Conservation (phyloP, 2,888 invertebrate genomes). For the Mimachlamys varia region DNA sequence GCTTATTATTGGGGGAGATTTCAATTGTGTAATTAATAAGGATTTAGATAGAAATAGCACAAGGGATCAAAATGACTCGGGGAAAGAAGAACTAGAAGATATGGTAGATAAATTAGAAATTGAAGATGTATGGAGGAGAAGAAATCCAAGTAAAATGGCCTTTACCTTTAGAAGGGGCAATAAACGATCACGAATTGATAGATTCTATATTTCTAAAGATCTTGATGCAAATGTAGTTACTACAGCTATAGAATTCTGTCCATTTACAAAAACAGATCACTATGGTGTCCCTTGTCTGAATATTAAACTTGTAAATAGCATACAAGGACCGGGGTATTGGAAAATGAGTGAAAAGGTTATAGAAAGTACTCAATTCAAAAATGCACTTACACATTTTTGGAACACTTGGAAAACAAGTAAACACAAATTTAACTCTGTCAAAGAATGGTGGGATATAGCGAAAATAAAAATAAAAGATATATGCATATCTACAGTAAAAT, state of each 20-base stretch:
- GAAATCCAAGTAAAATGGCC: not conserved
- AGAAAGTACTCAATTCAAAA: not conserved
- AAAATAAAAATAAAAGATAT: conserved; percentile 15
- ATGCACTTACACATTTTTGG: not conserved
- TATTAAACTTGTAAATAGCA: not conserved
- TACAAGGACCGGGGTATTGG: not conserved
- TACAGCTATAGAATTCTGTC: not conserved
- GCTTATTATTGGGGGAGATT: not conserved
- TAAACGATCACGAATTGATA: not conserved
- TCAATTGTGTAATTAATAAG: not conserved
- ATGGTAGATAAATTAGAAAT: not conserved
- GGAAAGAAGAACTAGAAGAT: not conserved
- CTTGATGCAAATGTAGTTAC: not conserved
- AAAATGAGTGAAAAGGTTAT: conserved; percentile 16
- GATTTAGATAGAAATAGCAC: not conserved
- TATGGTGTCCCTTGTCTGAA: not conserved
- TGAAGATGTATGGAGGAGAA: conserved; percentile 15
- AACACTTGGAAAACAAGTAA: not conserved
- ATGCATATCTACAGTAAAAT: no score
- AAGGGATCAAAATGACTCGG: not conserved
- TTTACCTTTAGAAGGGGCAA: conserved; percentile 2
- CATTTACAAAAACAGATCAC: conserved; percentile 9
- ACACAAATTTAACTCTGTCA: not conserved
- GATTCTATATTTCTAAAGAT: not conserved
- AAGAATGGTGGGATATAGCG: not conserved